Evolutionary conservation across 2,797 vertebrate genomes (phyloP).

Genomic region (Mareca penelope): DNA sequence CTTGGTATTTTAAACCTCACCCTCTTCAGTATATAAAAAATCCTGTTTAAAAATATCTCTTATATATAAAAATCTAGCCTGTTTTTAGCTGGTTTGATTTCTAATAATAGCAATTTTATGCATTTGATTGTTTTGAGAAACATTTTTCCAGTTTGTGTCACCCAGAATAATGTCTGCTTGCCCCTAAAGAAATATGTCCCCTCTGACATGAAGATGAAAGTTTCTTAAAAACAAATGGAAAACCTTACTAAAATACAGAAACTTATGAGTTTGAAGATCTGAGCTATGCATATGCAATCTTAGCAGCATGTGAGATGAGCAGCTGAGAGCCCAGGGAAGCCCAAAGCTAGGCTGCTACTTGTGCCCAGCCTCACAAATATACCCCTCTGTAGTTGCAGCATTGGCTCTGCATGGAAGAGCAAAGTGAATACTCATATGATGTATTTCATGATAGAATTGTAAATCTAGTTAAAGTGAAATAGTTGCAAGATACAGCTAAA

Average conservation of each 20-base stretch:
- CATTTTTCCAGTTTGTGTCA: not conserved
- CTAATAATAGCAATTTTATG: not conserved
- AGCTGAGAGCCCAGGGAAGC: not conserved
- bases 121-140: not conserved
- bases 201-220: not conserved
- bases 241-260: not conserved
- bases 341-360: not conserved
- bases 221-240: not conserved
- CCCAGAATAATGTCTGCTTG: not conserved
- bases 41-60: not conserved
- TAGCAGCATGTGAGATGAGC: rapidly evolving
- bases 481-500: not conserved
- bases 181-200: not conserved
- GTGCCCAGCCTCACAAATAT: rapidly evolving
- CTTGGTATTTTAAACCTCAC: not conserved
- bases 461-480: not conserved
- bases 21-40: not conserved
- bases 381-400: not conserved
- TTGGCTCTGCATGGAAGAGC: not conserved
- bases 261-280: not conserved
- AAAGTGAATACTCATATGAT: not conserved
- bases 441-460: not conserved
- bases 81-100: not conserved
- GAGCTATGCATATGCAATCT: not conserved
- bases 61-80: not conserved